These are phyloP conservation scores for Polypterus bichir DNA, from an alignment of 2,113 vertebrate species.

Conservation along the genomic window DNA sequence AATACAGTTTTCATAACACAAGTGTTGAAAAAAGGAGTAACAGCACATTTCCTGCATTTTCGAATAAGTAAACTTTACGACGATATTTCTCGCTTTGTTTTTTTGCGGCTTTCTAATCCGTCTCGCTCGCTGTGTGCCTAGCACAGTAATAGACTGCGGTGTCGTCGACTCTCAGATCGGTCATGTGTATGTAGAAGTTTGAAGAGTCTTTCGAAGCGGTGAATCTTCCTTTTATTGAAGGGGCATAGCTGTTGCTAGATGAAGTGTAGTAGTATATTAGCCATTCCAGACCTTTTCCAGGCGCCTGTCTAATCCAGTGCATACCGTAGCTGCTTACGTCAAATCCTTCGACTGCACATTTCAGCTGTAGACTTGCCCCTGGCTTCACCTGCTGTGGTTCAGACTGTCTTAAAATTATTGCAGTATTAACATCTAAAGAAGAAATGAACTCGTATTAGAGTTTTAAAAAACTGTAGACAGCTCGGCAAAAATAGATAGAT, in stretches of 20 bases:
- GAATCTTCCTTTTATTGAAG: not conserved
- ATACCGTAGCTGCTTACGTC: not conserved
- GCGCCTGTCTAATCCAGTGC: not conserved
- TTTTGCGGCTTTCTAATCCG: not conserved
- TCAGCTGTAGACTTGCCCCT: not conserved
- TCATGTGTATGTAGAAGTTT: not conserved
- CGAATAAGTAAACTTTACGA: too few relatives aligned
- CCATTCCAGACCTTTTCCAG: slow-evolving; percentile 4
- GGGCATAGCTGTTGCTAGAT: slow-evolving; percentile 1
- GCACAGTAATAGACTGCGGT: slow-evolving; percentile 8
- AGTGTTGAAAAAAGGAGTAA: too few relatives aligned
- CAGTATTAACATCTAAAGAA: not conserved
- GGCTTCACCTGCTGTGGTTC: not conserved
- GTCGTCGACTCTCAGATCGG: not conserved
- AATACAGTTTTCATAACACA: too few relatives aligned
- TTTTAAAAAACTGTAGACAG: too few relatives aligned
- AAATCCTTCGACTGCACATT: not conserved
- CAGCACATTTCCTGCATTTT: too few relatives aligned
- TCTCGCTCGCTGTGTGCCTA: not conserved
- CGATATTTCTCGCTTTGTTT: too few relatives aligned
- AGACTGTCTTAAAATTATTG: not conserved
- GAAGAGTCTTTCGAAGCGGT: not conserved
- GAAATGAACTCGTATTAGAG: too few relatives aligned
- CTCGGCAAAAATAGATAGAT: too few relatives aligned
- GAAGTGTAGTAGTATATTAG: not conserved